These are phyloP conservation scores for Nylanderia fulva DNA, from an alignment of 1,140 invertebrate species.

Conservation along the genomic window DNA sequence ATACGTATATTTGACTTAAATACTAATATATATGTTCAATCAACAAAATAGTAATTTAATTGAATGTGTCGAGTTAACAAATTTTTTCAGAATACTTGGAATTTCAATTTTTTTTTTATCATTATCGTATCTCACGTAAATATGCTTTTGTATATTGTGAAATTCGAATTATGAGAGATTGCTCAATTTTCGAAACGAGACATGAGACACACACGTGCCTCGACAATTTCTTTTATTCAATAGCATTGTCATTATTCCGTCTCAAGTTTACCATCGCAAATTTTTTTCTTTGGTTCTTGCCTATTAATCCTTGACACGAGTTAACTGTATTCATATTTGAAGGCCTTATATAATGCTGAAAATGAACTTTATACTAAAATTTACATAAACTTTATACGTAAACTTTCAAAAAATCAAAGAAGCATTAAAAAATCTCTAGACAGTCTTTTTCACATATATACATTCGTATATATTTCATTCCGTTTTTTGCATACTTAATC, in stretches of 20 bases:
- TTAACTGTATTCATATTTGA: background rate
- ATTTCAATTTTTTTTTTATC: background rate
- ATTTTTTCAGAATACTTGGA: too few relatives aligned
- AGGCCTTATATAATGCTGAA: background rate
- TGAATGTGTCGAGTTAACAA: too few relatives aligned
- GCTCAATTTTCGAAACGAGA: background rate
- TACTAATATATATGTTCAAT: too few relatives aligned
- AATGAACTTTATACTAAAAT: background rate
- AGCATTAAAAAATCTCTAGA: background rate
- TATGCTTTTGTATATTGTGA: background rate
- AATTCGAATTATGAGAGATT: too few relatives aligned
- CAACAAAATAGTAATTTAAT: too few relatives aligned
- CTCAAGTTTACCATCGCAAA: background rate
- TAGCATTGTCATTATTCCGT: background rate
- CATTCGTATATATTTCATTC: background rate
- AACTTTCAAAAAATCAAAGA: background rate
- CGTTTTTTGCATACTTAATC: too few relatives aligned
- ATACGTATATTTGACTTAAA: too few relatives aligned
- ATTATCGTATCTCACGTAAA: background rate
- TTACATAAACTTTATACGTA: background rate
- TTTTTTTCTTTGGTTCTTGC: background rate
- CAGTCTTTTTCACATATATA: background rate
- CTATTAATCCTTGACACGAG: background rate
- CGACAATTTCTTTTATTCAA: background rate
- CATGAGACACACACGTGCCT: background rate